Evolutionary conservation across 2,797 vertebrate genomes (phyloP).

Genomic region (Amblyraja radiata): DNA sequence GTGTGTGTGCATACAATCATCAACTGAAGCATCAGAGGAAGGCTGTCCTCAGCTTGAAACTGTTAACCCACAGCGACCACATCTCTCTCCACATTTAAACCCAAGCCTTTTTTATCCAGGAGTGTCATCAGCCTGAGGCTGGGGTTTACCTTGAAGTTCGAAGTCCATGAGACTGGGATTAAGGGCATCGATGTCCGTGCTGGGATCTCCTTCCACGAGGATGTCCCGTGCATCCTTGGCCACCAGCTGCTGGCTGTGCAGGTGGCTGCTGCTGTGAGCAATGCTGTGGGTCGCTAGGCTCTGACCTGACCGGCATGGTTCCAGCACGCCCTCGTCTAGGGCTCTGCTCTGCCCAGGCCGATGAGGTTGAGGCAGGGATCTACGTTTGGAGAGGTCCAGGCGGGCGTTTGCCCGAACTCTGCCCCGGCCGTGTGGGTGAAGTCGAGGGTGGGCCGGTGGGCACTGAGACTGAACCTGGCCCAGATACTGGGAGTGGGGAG

Average conservation of each 20-base stretch:
- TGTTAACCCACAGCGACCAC: background rate
- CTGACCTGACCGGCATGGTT: constrained; percentile 66
- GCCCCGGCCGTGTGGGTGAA: constrained; percentile 45
- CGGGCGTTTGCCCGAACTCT: background rate
- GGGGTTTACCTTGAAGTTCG: constrained; percentile 78
- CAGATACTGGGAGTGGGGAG: constrained; percentile 42
- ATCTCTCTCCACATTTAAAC: background rate
- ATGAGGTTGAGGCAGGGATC: constrained; percentile 47
- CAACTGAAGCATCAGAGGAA: background rate
- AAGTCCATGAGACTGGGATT: constrained; percentile 89
- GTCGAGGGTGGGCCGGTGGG: constrained; percentile 47
- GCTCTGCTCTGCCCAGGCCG: constrained; percentile 49
- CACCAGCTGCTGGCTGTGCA: constrained; percentile 58
- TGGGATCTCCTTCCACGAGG: constrained; percentile 72
- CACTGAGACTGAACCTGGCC: constrained; percentile 38
- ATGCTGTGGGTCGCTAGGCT: constrained; percentile 60
- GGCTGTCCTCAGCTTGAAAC: background rate
- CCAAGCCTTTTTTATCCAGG: background rate
- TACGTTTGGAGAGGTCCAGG: background rate
- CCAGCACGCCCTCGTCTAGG: constrained; percentile 57
- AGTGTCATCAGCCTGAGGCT: background rate
- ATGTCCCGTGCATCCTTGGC: constrained; percentile 68
- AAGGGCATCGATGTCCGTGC: constrained; percentile 79
- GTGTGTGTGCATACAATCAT: background rate
- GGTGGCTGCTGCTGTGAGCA: constrained; percentile 41